These are phyloP conservation scores for Scolanthus callimorphus DNA, from an alignment of 92 coral and sea anemone genomes.

Conservation along the genomic window DNA sequence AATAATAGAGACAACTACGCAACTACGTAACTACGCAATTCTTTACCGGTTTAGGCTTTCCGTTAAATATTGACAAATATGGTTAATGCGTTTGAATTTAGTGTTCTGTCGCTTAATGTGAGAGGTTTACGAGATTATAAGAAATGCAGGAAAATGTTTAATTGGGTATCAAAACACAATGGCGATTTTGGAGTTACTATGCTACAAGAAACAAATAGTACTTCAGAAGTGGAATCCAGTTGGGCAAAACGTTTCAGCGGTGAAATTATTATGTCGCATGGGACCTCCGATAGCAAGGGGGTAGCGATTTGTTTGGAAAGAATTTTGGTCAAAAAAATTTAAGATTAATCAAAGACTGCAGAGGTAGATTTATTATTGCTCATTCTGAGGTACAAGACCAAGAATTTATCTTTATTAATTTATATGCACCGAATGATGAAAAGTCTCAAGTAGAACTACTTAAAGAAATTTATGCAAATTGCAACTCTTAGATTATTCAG, in stretches of 20 bases:
- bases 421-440: neutral
- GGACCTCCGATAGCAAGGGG: constrained; percentile 6
- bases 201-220: constrained; percentile 23
- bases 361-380: neutral
- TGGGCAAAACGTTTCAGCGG: neutral
- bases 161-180: constrained; percentile 9
- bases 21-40: too few relatives aligned
- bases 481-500: neutral
- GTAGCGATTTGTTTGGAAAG: constrained; percentile 5
- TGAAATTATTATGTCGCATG: constrained; percentile 2
- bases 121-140: constrained; percentile 9
- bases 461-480: neutral
- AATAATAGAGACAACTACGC: too few relatives aligned
- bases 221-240: neutral
- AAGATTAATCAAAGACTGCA: neutral
- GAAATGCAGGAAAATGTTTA: constrained; percentile 1
- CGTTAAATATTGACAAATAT: too few relatives aligned
- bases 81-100: neutral
- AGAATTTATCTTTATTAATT: neutral
- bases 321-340: neutral
- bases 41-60: too few relatives aligned
- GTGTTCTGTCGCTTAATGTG: neutral
- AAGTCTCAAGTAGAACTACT: neutral
- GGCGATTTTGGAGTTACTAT: constrained; percentile 6
- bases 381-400: neutral